Conservation (phyloP, 1,140 invertebrate species). For the Drosophila sturtevanti region DNA sequence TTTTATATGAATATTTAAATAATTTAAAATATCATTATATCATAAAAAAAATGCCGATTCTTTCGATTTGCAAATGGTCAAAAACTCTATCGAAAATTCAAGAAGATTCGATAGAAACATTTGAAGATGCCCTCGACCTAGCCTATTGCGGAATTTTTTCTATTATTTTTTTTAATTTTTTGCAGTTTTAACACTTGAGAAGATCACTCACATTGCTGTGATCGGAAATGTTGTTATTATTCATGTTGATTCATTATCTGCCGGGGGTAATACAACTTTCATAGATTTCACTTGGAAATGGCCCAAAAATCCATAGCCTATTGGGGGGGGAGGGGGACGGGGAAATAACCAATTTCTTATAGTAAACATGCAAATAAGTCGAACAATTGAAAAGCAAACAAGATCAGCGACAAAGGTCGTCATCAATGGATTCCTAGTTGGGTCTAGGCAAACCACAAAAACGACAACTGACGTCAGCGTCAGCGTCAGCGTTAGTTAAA, state of each 20-base stretch:
- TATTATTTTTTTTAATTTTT: neutral
- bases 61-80: too few relatives aligned
- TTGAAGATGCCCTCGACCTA: slow-evolving; percentile 10
- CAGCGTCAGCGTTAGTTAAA: slow-evolving; percentile 47
- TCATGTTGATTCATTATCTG: slow-evolving; percentile 31
- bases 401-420: slow-evolving; percentile 74
- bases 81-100: slow-evolving; percentile 7
- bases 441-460: slow-evolving; percentile 77
- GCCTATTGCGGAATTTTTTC: slow-evolving; percentile 10
- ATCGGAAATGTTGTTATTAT: neutral
- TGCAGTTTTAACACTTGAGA: neutral
- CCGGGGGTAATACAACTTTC: slow-evolving; percentile 53
- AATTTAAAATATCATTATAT: too few relatives aligned
- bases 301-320: slow-evolving; percentile 41
- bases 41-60: too few relatives aligned
- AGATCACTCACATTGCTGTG: slow-evolving; percentile 6
- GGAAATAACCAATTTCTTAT: slow-evolving; percentile 34
- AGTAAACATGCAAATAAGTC: slow-evolving; percentile 49
- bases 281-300: slow-evolving; percentile 81
- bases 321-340: neutral
- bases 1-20: too few relatives aligned
- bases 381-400: slow-evolving; percentile 51
- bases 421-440: slow-evolving; percentile 69
- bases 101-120: slow-evolving; percentile 21
- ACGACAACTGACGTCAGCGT: slow-evolving; percentile 20